Evolutionary conservation across 2,113 vertebrate genomes (phyloP).

Genomic region (Cygnus atratus): DNA sequence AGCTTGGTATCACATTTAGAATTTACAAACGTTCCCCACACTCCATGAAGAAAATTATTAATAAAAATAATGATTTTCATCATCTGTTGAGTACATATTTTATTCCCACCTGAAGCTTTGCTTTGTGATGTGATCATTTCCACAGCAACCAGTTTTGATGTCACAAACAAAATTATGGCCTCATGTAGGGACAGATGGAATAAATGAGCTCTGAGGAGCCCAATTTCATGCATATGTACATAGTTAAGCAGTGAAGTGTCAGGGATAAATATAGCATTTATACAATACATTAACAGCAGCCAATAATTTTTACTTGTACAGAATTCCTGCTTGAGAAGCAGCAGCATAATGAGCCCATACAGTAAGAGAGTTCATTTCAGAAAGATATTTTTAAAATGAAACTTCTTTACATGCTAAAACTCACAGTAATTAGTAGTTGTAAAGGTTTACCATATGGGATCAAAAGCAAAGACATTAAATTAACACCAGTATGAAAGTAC

Average conservation of each 20-base stretch:
- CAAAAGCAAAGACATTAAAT: slow-evolving; percentile 10
- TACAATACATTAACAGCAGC: neutral
- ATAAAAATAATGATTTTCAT: neutral
- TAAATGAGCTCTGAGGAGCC: slow-evolving; percentile 25
- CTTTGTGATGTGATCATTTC: slow-evolving; percentile 4
- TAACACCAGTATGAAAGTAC: neutral
- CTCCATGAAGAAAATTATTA: neutral
- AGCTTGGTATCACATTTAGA: neutral
- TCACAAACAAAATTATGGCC: slow-evolving; percentile 23
- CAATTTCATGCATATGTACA: slow-evolving; percentile 36
- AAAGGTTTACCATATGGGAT: neutral
- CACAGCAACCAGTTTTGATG: slow-evolving; percentile 17
- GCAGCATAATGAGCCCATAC: neutral
- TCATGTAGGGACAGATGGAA: slow-evolving; percentile 17
- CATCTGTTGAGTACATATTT: neutral
- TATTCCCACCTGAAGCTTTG: slow-evolving; percentile 2
- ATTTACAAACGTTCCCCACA: neutral
- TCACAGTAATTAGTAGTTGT: neutral
- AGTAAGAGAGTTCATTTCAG: neutral
- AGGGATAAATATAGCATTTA: slow-evolving; percentile 31
- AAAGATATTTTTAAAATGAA: neutral
- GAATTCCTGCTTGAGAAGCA: slow-evolving; percentile 1
- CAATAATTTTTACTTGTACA: slow-evolving; percentile 31
- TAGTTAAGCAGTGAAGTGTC: slow-evolving; percentile 3
- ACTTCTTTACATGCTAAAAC: neutral